Base-by-base conservation (phyloP, 2,113 vertebrate genomes). In the Parus major region DNA sequence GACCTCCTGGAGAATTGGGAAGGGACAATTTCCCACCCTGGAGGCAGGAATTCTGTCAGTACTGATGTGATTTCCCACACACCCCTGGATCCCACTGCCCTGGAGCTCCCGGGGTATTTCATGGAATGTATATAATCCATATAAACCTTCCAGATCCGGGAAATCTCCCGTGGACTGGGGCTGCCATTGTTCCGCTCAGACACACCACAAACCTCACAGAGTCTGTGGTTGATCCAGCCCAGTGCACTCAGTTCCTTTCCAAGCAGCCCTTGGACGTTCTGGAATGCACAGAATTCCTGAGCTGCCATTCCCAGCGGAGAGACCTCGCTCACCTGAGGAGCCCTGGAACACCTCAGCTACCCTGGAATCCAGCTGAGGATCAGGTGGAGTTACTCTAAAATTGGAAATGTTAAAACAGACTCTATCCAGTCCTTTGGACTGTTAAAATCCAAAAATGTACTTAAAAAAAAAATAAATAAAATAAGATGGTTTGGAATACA, bases 141-240 rank as follows among this genome's bases (percentile, higher is more conserved):
- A 78, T 19, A 59, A 91, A 72, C 95, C 78, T 53, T 24, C 33
- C 83, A 17, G 19, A 7, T 96, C 94, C 29, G 41, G 92, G 95
- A 94, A 88, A 47, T 56, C 92, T 96, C 70, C 12, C 33, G 4
- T 68, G 56, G 36, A 7, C 83, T 90, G 52, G 66, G 63, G 64
- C 53, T 63, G 78, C 96, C 92, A 46, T 95, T 96, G 94, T 96
- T 95, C 90, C 93, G 35, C 82, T 53, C 96, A 95, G 91, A 89
- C 95, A 47, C 66, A 92, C 95, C 95, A 25, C 94, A 96, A 96
- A 96, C 95, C 96, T 96, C 96, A 39, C 93, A 27, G 86, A 44
- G 81, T 12, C 95, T 95, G 92, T 91, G 93, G 93, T 56, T 92
- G 95, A 79, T 95, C 63, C 93, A 95, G 82, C 66, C 95, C 95